Percentiles rank a stretch among this genome's conserved stretches.
Evolutionary conservation across 2,113 vertebrate genomes (phyloP).

Genomic region (Brachyistius frenatus): DNA sequence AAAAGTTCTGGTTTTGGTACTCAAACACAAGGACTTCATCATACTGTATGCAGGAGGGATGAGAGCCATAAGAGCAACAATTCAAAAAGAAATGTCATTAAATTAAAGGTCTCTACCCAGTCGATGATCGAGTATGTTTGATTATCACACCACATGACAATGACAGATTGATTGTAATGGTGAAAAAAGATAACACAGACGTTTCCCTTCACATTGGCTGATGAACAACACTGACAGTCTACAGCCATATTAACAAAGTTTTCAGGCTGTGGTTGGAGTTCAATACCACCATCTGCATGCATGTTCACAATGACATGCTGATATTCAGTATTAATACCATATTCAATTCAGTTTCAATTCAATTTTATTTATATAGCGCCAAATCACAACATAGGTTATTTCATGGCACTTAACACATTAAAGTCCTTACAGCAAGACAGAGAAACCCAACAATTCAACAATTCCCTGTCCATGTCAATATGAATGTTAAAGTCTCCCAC

Average conservation of each 20-base stretch:
- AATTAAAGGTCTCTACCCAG: constrained; percentile 1
- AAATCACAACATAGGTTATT: too few species aligned
- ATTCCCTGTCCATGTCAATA: too few species aligned
- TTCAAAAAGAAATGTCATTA: constrained; percentile 4
- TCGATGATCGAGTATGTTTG: neutral
- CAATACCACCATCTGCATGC: neutral
- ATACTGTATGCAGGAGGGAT: neutral
- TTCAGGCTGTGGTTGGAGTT: neutral
- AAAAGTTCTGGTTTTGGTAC: constrained; percentile 2
- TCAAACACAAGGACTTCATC: constrained; percentile 21
- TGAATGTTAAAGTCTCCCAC: too few species aligned
- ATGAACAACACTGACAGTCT: neutral
- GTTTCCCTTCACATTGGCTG: too few species aligned
- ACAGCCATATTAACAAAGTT: neutral
- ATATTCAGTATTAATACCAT: too few species aligned
- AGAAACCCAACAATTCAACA: too few species aligned
- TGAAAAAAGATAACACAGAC: neutral
- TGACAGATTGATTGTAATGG: neutral
- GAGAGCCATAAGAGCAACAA: constrained; percentile 10
- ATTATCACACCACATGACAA: neutral
- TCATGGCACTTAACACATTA: too few species aligned
- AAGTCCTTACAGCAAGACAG: too few species aligned
- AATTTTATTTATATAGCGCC: too few species aligned
- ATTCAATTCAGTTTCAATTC: too few species aligned
- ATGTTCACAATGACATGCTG: too few species aligned